Percentiles rank a stretch among this genome's conserved stretches.
Evolutionary conservation across 2,888 invertebrate genomes (phyloP).

Genomic region (Ypsolopha sequella): DNA sequence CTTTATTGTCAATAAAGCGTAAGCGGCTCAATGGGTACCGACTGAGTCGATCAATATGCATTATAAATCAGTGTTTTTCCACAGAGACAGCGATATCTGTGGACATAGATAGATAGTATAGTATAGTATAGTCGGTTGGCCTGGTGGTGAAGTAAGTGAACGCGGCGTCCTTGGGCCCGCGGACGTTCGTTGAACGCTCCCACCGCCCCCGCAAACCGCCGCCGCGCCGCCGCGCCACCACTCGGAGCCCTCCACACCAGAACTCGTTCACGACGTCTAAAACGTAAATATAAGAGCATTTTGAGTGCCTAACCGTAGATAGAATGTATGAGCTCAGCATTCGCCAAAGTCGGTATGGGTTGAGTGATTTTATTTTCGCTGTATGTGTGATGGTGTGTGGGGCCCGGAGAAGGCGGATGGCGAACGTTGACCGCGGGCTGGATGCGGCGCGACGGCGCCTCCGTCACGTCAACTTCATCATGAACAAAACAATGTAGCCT

Average conservation of each 20-base stretch:
- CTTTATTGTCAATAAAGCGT: no score
- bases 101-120: background rate
- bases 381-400: slow-evolving; percentile 29
- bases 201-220: slow-evolving; percentile 13
- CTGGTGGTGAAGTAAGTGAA: slow-evolving; percentile 24
- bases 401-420: slow-evolving; percentile 31
- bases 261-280: slow-evolving; percentile 53
- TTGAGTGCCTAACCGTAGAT: slow-evolving; percentile 10
- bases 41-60: no score
- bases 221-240: slow-evolving; percentile 10
- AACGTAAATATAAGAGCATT: slow-evolving; percentile 23
- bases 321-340: background rate
- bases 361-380: slow-evolving; percentile 49
- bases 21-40: no score
- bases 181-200: slow-evolving; percentile 68
- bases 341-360: slow-evolving; percentile 10
- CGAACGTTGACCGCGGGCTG: slow-evolving; percentile 47
- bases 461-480: background rate
- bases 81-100: background rate
- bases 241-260: slow-evolving; percentile 18
- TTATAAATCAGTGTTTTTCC: background rate
- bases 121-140: slow-evolving; percentile 22
- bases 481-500: background rate
- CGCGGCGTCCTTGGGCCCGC: slow-evolving; percentile 66
- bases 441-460: slow-evolving; percentile 2